phyloP scores from a whole-genome alignment of 1,140 invertebrate species.

The Apocrypta bakeri region DNA sequence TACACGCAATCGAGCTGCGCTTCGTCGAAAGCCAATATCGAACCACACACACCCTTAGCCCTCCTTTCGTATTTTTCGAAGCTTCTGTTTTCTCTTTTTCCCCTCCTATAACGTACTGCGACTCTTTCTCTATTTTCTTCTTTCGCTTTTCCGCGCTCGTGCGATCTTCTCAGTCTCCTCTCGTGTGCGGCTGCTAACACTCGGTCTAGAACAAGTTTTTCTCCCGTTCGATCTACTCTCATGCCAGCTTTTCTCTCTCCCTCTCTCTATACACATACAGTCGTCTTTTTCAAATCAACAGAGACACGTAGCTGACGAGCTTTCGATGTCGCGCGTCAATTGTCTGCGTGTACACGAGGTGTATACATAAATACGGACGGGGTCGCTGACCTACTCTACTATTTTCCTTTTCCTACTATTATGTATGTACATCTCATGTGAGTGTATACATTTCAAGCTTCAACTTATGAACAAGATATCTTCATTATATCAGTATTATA shows the following conservation, averaged over 20 bases:
- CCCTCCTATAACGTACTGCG: background rate
- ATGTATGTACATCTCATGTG: too few species aligned
- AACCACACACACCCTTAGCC: background rate
- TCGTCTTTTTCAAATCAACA: slow-evolving; percentile 8
- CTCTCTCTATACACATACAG: too few species aligned
- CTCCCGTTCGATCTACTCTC: background rate
- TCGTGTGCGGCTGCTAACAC: background rate
- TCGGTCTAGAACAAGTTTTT: background rate
- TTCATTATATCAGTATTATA: too few species aligned
- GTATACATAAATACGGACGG: background rate
- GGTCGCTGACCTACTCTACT: slow-evolving; percentile 5
- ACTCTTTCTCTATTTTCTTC: background rate
- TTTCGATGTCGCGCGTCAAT: slow-evolving; percentile 29
- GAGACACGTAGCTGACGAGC: slow-evolving; percentile 4
- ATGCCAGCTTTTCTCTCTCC: background rate
- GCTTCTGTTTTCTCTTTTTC: background rate
- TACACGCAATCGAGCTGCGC: slow-evolving; percentile 31
- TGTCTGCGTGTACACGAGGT: background rate
- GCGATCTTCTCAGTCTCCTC: background rate
- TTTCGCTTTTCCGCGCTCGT: background rate
- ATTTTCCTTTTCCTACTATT: background rate
- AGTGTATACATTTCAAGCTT: too few species aligned
- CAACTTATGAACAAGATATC: too few species aligned
- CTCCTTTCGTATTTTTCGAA: background rate
- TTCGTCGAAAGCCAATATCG: slow-evolving; percentile 37